phyloP scores from a whole-genome alignment of 2,113 vertebrate genomes.

The Mirza zaza region DNA sequence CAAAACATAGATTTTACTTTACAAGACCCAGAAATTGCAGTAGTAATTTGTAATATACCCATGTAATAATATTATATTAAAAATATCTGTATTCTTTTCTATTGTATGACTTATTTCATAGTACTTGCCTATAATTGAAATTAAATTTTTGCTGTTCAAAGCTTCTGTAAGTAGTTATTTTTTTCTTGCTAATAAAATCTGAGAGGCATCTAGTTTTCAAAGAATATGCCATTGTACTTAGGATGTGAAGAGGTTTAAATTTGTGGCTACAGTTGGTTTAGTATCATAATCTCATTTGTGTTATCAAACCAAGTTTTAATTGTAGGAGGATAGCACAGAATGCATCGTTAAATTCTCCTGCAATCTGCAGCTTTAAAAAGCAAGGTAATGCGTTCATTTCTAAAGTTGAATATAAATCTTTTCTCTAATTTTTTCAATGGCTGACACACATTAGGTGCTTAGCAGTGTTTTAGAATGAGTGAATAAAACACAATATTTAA shows the following conservation, averaged over 20 bases:
- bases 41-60: not conserved
- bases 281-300: not conserved
- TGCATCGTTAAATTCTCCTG: not conserved
- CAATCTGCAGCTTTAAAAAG: constrained; percentile 9
- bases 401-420: not conserved
- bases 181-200: constrained; percentile 2
- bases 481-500: constrained; percentile 39
- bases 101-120: not conserved
- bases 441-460: not conserved
- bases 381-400: not conserved
- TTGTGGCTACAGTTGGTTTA: not conserved
- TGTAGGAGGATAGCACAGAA: not conserved
- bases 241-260: not conserved
- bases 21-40: not conserved
- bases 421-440: not conserved
- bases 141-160: not conserved
- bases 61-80: not conserved
- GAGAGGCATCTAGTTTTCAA: not conserved
- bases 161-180: not conserved
- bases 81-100: not conserved
- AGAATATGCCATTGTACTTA: not conserved
- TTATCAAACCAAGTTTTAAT: not conserved
- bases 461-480: not conserved
- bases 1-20: not conserved
- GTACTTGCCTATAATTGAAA: not conserved